Evolutionary conservation across 1,140 invertebrate genomes (phyloP).

Genomic region (Homalodisca vitripennis): DNA sequence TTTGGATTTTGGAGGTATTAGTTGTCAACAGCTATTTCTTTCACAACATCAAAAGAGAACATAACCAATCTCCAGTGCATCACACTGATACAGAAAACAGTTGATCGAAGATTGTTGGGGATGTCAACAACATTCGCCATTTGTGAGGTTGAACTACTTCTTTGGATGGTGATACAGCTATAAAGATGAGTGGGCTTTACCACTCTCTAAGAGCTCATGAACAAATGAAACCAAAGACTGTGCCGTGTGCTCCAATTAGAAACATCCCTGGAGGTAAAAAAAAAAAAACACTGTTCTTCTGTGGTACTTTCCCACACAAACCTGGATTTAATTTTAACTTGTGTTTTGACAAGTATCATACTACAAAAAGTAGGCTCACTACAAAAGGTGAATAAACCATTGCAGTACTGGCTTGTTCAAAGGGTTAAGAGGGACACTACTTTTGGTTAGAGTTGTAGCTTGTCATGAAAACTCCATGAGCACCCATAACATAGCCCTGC

Average conservation of each 20-base stretch:
- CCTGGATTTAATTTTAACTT: not conserved
- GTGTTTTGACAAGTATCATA: conserved; percentile 14
- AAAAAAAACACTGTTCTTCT: not conserved
- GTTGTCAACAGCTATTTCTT: not conserved
- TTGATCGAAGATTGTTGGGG: not conserved
- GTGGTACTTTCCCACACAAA: not conserved
- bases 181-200: not conserved
- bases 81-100: not conserved
- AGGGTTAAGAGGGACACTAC: too few relatives aligned
- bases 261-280: not conserved
- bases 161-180: not conserved
- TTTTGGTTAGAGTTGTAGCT: too few relatives aligned
- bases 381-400: too few relatives aligned
- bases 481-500: too few relatives aligned
- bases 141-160: not conserved
- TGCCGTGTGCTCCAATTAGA: not conserved
- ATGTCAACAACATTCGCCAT: not conserved
- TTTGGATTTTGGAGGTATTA: conserved; percentile 8
- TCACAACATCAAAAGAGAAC: not conserved
- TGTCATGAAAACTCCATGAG: too few relatives aligned
- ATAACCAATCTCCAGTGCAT: not conserved
- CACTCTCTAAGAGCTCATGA: not conserved
- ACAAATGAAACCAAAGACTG: not conserved
- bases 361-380: too few relatives aligned
- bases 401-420: too few relatives aligned